phyloP scores from a whole-genome alignment of 2,797 vertebrate species.

The Scolopax rusticola region DNA sequence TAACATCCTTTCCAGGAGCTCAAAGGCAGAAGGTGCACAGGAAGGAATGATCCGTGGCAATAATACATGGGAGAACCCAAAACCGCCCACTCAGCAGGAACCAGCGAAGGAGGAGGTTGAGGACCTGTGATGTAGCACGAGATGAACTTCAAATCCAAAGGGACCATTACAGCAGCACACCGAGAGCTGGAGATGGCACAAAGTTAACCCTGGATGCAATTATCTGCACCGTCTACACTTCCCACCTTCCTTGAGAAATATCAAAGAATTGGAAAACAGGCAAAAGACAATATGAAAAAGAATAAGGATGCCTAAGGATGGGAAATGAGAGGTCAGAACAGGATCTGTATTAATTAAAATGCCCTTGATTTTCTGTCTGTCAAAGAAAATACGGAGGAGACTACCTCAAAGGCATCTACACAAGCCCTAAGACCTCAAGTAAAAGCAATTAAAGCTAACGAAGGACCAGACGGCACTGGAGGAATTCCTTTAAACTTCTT shows the following conservation, averaged over 20 bases:
- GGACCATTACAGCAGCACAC: not conserved
- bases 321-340: not conserved
- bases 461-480: not conserved
- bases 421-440: conserved; percentile 3
- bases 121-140: not conserved
- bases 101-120: not conserved
- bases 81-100: not conserved
- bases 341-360: not conserved
- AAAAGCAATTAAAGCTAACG: conserved; percentile 40
- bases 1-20: not conserved
- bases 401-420: conserved; percentile 27
- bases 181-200: not conserved
- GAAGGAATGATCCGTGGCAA: not conserved
- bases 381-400: conserved; percentile 35
- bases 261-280: conserved; percentile 10
- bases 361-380: not conserved
- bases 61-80: not conserved
- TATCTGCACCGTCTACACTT: not conserved
- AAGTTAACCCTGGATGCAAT: not conserved
- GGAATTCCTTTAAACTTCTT: conserved; percentile 52
- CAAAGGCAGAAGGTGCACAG: conserved; percentile 10
- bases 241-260: not conserved
- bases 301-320: not conserved
- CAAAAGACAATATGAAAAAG: not conserved
- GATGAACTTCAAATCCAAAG: conserved; percentile 7